phyloP scores from a whole-genome alignment of 2,113 vertebrate species.

The Thermophis baileyi region DNA sequence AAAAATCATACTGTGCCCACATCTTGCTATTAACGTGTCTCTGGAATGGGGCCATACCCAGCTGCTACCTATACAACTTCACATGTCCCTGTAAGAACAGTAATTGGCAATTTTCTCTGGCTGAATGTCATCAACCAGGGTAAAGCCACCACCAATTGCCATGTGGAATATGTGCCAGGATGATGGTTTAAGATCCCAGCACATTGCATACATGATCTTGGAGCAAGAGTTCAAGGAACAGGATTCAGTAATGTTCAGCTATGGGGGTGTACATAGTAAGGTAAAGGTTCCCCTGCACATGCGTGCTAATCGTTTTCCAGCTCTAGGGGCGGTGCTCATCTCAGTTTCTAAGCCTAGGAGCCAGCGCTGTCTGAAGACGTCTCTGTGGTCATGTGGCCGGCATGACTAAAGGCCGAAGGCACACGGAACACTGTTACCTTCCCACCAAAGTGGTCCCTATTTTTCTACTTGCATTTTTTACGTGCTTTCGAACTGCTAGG shows the following conservation, averaged over 20 bases:
- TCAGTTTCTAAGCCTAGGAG: too few relatives aligned
- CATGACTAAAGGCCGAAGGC: too few relatives aligned
- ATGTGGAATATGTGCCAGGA: background rate
- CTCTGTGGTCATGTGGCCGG: too few relatives aligned
- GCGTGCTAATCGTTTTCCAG: too few relatives aligned
- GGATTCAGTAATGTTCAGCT: background rate
- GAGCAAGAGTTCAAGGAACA: background rate
- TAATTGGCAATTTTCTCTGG: background rate
- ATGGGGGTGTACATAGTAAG: background rate
- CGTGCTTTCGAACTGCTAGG: too few relatives aligned
- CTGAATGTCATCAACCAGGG: background rate
- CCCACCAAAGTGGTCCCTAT: too few relatives aligned
- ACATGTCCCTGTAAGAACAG: background rate
- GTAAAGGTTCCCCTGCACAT: too few relatives aligned
- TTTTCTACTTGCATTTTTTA: too few relatives aligned
- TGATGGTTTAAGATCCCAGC: background rate
- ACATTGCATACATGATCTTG: background rate
- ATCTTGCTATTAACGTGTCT: background rate
- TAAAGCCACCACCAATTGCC: background rate
- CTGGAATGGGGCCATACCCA: background rate
- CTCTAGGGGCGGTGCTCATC: too few relatives aligned
- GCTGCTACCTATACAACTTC: background rate
- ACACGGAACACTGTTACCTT: too few relatives aligned
- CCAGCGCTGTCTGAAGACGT: too few relatives aligned
- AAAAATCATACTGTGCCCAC: background rate